Conservation (phyloP, 1,140 invertebrate species). For the Megalopta genalis region DNA sequence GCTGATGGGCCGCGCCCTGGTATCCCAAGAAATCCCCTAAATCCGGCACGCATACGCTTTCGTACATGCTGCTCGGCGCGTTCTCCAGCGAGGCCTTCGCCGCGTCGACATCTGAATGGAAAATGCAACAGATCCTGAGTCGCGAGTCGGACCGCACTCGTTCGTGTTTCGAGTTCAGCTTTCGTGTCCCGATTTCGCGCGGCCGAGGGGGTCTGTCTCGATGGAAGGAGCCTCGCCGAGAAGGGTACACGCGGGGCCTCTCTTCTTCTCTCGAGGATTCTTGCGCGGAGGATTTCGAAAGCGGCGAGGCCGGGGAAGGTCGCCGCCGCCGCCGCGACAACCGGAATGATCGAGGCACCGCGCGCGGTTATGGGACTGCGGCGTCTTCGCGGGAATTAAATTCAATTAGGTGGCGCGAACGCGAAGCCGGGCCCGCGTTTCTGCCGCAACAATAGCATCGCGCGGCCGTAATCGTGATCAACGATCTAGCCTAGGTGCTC, state of each 20-base stretch:
- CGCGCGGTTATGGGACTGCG: constrained; percentile 26
- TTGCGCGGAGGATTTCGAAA: too few relatives aligned
- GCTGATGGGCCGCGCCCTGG: constrained; percentile 74
- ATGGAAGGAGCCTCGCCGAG: too few relatives aligned
- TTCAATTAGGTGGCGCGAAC: not conserved
- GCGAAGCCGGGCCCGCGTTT: constrained; percentile 16
- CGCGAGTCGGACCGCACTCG: constrained; percentile 8
- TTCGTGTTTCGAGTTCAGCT: not conserved
- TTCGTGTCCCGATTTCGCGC: too few relatives aligned
- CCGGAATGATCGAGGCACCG: not conserved
- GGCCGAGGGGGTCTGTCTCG: too few relatives aligned
- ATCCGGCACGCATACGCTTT: constrained; percentile 89
- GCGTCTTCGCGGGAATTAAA: constrained; percentile 31
- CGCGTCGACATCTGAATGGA: constrained; percentile 84
- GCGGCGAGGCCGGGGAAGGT: too few relatives aligned
- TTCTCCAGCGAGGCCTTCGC: constrained; percentile 85
- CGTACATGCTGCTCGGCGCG: constrained; percentile 85
- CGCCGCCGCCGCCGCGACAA: not conserved
- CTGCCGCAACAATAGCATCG: constrained; percentile 13
- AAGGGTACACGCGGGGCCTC: too few relatives aligned
- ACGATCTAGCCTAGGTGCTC: constrained; percentile 52
- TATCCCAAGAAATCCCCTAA: constrained; percentile 85
- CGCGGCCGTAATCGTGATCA: constrained; percentile 50
- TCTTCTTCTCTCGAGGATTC: too few relatives aligned
- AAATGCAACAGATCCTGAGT: constrained; percentile 63